A percentile compares a stretch with the other conserved stretches of the same genome.
phyloP scores from a whole-genome alignment of 2,797 vertebrate genomes.

The Kryptolebias ocellatus region DNA sequence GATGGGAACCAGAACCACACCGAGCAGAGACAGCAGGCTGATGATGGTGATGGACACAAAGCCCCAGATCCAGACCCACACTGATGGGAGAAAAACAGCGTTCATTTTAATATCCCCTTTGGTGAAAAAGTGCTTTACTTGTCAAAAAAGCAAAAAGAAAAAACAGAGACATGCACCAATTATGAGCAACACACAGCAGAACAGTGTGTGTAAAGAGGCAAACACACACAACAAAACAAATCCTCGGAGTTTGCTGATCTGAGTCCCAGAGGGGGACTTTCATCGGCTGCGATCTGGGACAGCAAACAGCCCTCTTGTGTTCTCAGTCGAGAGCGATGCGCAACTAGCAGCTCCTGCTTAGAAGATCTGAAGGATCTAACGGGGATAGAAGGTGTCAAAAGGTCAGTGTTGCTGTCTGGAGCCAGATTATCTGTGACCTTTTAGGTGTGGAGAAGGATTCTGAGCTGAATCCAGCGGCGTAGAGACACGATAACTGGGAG shows the following conservation, averaged over 20 bases:
- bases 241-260: not conserved
- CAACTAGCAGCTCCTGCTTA: not conserved
- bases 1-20: conserved; percentile 94
- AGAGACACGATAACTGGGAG: not conserved
- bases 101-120: not conserved
- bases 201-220: not conserved
- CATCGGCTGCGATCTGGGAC: not conserved
- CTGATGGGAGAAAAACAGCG: conserved; percentile 48
- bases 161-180: not conserved
- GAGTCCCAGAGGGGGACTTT: not conserved
- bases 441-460: not conserved
- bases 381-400: not conserved
- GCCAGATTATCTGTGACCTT: not conserved
- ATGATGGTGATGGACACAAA: conserved; percentile 98
- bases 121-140: not conserved
- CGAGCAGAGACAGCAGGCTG: conserved; percentile 96
- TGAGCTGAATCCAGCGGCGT: not conserved
- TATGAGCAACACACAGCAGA: not conserved
- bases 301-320: not conserved
- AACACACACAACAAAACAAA: not conserved
- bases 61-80: conserved; percentile 90
- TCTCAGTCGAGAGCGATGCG: not conserved
- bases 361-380: not conserved
- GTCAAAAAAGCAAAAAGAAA: not conserved
- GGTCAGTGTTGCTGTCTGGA: not conserved